Evolutionary conservation across 2,113 vertebrate species (phyloP), one percentile per base, ranked within the genome.

Genomic region (Spermophilus dauricus): DNA sequence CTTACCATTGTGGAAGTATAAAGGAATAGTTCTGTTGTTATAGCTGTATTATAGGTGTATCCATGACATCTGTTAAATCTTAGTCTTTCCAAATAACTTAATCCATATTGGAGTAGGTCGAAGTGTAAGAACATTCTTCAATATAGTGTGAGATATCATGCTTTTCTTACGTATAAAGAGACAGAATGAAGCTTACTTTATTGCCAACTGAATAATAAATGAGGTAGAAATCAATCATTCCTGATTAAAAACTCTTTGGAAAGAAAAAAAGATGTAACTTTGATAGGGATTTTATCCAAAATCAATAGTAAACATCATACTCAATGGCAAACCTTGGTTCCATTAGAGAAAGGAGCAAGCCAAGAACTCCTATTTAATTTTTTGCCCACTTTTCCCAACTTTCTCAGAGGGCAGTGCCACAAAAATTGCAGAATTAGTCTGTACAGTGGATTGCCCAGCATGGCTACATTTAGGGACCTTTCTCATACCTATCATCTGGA

Each of bases 131-230:
- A n/a, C 13, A 53, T 39, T 85, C 39, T 51, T 89, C 32, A 28
- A 13, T 69, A 6, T 65, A 32, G 22, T 81, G 28, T 51, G 34
- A 77, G 67, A 80, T 37, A 45, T 24, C 51, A 4, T 18, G 3
- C 39, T 63, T 85, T 8, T 34, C 34, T 67, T 42, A 42, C 24
- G 17, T 76, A 13, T 26, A 32, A 30, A 45, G 1, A 42, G 37
- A 30, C 28, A 45, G 45, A 75, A 37, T 39, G 37, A 76, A 63
- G 16, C 28, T 76, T 89, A 37, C 18, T 61, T 85, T 56, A 42
- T 70, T 92, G 76, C 85, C 42, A n/a, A 4, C 51, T 70, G 39
- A 88, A 89, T 37, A 95, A 32, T 56, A 61, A 69, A 45, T 93
- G 37, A 58, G 42, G 42, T 81, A 87, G 37, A 92, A 75, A 70